Percentiles rank a stretch among this genome's conserved stretches.
Conservation (phyloP, 2,888 invertebrate species). For the Microctonus brassicae region DNA sequence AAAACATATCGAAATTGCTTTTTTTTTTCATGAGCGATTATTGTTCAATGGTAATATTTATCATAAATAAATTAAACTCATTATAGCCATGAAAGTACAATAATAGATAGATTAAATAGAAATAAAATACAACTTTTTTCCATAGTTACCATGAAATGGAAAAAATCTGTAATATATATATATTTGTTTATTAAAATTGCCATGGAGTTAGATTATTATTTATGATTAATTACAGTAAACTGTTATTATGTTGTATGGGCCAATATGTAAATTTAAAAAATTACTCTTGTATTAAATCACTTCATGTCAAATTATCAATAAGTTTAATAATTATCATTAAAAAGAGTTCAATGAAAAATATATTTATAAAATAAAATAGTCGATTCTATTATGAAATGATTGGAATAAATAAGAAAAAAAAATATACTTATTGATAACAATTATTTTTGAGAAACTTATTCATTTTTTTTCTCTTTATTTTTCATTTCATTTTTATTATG, state of each 20-base stretch:
- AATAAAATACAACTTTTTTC: neutral
- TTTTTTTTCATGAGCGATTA: neutral
- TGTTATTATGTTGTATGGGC: neutral
- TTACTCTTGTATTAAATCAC: neutral
- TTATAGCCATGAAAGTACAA: constrained; percentile 1
- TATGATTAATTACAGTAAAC: neutral
- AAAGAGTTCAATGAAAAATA: neutral
- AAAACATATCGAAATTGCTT: neutral
- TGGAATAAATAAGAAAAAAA: constrained; percentile 12
- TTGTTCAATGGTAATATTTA: neutral
- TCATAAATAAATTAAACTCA: neutral
- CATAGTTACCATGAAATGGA: neutral
- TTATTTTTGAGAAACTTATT: constrained; percentile 35
- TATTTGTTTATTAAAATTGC: neutral
- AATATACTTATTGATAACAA: constrained; percentile 34
- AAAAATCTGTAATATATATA: neutral
- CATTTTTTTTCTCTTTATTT: too few relatives aligned
- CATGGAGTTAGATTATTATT: constrained; percentile 1
- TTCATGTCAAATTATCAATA: neutral
- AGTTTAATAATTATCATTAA: neutral
- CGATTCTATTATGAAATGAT: neutral
- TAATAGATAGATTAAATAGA: neutral
- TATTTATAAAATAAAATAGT: neutral
- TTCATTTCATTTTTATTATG: constrained; percentile 58
- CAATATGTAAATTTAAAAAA: neutral